Evolutionary conservation across 2,113 vertebrate species (phyloP), one percentile per base, ranked within the genome.

Genomic region (Etheostoma cragini): DNA sequence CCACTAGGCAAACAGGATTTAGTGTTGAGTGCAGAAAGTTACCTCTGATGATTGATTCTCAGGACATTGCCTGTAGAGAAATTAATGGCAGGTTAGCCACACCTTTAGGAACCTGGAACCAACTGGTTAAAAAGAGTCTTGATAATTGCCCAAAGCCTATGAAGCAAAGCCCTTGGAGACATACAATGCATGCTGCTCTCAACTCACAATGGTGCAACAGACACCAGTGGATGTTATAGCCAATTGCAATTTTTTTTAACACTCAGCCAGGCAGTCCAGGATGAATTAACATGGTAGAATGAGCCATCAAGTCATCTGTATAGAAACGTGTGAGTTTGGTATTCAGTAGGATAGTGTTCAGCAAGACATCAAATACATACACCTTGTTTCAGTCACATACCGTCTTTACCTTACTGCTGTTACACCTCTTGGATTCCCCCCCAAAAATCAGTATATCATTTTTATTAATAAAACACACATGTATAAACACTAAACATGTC

Each of bases 51-150:
- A 83, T 63, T 50, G 66, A 80, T 77, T 79, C 61, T 83, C 21
- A 15, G 83, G 90, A 76, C 67, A 69, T 78, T 83, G 47, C 73
- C 76, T 63, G 72, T 66, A 26, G 76, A 62, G 70, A 62, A 83
- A 76, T 6, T 0, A 83, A 81, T 78, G 64, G 54, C 63, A 81
- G 63, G 74, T 88, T 83, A 81, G 77, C 62, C 53, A 76, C 81
- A 67, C 72, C 58, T 62, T 50, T 45, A 16, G 22, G 33, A 77
- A 52, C 46, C 67, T 21, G 19, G 64, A 72, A 52, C 21, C 70
- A 17, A 57, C 56, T 49, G 72, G 30, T 66, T 50, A 76, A 50
- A 52, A 52, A 58, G 24, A 46, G 8, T 33, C 22, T 35, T 63
- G 65, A 50, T 58, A 50, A 53, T 60, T 53, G 30, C 58, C 60